Conservation (phyloP, 2,797 vertebrate genomes). For the Falco cherrug region DNA sequence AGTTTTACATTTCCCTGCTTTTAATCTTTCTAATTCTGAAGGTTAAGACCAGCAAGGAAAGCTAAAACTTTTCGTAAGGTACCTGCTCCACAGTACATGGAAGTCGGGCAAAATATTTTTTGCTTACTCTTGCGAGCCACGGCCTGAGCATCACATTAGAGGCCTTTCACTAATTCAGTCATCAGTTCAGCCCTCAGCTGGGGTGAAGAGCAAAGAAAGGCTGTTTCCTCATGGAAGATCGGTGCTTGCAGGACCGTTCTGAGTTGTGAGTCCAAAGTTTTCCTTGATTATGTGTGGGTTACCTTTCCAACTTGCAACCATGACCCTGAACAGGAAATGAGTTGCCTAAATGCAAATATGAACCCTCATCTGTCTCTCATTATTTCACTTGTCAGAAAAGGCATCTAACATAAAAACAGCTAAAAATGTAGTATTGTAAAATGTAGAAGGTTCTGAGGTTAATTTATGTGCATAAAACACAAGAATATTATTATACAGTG, state of each 20-base stretch:
- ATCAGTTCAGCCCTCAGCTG: not conserved
- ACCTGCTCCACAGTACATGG: not conserved
- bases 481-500: not conserved
- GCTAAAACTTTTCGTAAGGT: not conserved
- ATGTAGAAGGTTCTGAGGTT: not conserved
- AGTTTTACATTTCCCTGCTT: not conserved
- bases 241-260: not conserved
- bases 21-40: not conserved
- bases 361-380: not conserved
- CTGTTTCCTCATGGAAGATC: not conserved
- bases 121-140: not conserved
- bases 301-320: not conserved
- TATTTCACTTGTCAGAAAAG: not conserved
- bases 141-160: not conserved
- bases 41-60: not conserved
- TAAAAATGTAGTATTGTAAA: not conserved
- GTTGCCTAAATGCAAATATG: not conserved
- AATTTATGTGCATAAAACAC: not conserved
- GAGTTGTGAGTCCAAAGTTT: not conserved
- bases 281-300: not conserved
- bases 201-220: not conserved
- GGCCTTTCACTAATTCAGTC: not conserved
- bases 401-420: not conserved
- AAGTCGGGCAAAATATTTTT: not conserved
- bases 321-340: not conserved